Base-by-base conservation (phyloP, 37 sponge, comb jelly and placozoan genomes). In the Hexactinellida sp. region DNA sequence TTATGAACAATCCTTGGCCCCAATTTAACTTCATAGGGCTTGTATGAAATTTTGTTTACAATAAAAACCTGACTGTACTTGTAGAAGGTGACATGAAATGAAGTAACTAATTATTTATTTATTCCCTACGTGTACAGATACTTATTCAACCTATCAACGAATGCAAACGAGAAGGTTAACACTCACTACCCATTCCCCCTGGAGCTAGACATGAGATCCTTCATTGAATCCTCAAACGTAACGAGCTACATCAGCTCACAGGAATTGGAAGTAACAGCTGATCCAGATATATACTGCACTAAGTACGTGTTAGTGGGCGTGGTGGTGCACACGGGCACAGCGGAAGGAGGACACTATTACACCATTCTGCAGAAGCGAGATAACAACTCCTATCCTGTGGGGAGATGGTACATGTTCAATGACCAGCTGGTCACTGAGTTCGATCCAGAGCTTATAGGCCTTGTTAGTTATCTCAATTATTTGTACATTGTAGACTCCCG, bases 271-370 rank as follows among this genome's bases (percentile, higher is more conserved):
- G n/a, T n/a, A n/a, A 1, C 19, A 23, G 36, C 9, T 85, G 85
- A 7, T 36, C 28, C 30, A 16, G 37, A 51, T 19, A 13, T 41
- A 36, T 10, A 51, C 54, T 35, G 52, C 32, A 38, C 52, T 7
- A 85, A 85, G 86, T 86, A 86, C 83, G 82, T 82, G 82, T 37
- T 86, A 37, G 87, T 86, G 28, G 87, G 87, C 1, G 87, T 86
- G 38, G 82, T 83, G 1, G 87, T 86, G 37, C 87, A 86, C 82
- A 86, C 87, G 83, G 87, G 87, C n/a, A 86, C 87, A 21, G 84
- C 87, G 13, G 87, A 86, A 36, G 87, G 87, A 16, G 87, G 87
- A 36, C 87, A 86, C 36, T 86, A 86, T 30, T 86, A 86, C 83
- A 84, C 82, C 30, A 82, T 83, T 83, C 34, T 86, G 1, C 87